A percentile compares a stretch with the other conserved stretches of the same genome.
These are phyloP conservation scores for Pyrocephalus nanus DNA, from an alignment of 2,797 vertebrate genomes.

Conservation along the genomic window DNA sequence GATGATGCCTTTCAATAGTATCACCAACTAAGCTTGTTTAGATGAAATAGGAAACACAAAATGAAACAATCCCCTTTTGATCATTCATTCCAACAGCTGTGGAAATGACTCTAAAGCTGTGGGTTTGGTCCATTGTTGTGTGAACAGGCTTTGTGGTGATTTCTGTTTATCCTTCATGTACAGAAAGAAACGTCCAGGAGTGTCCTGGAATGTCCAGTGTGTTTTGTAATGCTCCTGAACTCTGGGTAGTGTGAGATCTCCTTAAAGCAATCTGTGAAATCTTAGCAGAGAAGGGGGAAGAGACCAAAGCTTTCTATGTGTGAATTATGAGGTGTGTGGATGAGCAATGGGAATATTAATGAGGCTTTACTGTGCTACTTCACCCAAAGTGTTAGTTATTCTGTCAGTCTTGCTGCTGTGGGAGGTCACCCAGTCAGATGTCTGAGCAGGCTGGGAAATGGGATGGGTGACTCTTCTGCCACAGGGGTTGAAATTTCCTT, in stretches of 20 bases:
- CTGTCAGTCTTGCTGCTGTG: not conserved
- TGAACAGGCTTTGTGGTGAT: not conserved
- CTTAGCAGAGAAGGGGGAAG: not conserved
- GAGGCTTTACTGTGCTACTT: constrained; percentile 29
- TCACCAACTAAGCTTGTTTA: not conserved
- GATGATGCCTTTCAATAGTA: not conserved
- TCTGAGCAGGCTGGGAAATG: not conserved
- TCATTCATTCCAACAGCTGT: not conserved
- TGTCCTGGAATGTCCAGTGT: too few relatives aligned
- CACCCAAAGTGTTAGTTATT: not conserved
- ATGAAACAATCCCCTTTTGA: not conserved
- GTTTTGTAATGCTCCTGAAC: not conserved
- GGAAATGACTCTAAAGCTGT: not conserved
- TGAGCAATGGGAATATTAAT: constrained; percentile 25
- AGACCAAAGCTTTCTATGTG: not conserved
- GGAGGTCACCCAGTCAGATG: not conserved
- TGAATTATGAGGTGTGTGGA: constrained; percentile 35
- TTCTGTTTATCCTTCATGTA: not conserved
- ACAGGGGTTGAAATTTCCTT: not conserved
- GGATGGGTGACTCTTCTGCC: not conserved
- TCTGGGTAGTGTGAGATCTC: not conserved
- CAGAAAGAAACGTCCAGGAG: not conserved
- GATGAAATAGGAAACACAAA: not conserved
- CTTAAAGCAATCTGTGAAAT: not conserved
- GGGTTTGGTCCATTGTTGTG: not conserved